These are phyloP conservation scores for Cynopterus sphinx DNA, from an alignment of 2,797 vertebrate genomes.

Conservation along the genomic window DNA sequence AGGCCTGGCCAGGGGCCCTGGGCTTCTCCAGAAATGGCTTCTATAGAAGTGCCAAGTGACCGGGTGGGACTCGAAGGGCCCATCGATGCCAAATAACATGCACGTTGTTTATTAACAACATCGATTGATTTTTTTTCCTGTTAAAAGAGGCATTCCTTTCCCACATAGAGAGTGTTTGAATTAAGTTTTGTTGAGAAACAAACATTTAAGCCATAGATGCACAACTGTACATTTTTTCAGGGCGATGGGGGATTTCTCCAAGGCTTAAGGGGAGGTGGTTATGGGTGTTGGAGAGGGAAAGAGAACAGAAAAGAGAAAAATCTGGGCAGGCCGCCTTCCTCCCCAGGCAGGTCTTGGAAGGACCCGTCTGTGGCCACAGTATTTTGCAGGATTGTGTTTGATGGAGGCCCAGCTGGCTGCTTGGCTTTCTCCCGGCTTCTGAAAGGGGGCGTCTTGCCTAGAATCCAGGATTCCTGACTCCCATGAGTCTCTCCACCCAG, in stretches of 20 bases:
- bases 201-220: not conserved
- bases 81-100: not conserved
- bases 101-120: not conserved
- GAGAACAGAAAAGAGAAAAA: not conserved
- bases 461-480: not conserved
- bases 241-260: not conserved
- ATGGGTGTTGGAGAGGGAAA: not conserved
- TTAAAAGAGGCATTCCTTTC: conserved; percentile 2
- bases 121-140: conserved; percentile 8
- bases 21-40: not conserved
- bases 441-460: not conserved
- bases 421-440: not conserved
- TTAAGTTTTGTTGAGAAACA: conserved; percentile 27
- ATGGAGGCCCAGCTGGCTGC: not conserved
- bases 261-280: not conserved
- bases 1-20: not conserved
- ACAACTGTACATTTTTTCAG: not conserved
- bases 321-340: not conserved
- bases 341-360: not conserved
- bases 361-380: not conserved
- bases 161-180: conserved; percentile 5
- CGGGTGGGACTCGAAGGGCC: not conserved
- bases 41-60: not conserved
- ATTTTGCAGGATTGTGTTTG: not conserved
- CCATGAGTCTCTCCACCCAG: not conserved